Percentiles rank a stretch among this genome's conserved stretches.
Conservation (phyloP, 2,797 vertebrate genomes). For the Trachops cirrhosus region DNA sequence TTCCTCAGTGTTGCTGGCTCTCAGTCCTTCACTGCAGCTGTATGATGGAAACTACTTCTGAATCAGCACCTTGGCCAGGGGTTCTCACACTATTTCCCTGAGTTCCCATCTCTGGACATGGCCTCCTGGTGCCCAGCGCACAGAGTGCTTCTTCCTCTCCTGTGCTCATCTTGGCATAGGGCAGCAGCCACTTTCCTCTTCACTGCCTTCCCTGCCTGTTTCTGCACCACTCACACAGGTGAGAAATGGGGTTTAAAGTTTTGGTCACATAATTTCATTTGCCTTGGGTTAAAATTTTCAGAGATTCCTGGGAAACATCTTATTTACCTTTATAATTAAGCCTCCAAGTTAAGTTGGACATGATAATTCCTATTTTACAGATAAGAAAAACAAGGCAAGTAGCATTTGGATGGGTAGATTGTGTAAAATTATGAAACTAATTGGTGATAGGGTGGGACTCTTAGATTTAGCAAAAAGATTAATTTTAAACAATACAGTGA, state of each 20-base stretch:
- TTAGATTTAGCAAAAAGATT: background rate
- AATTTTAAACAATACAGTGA: background rate
- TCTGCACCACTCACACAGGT: background rate
- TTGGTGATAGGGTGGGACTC: background rate
- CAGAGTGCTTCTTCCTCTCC: background rate
- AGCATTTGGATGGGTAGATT: background rate
- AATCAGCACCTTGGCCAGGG: background rate
- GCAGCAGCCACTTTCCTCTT: background rate
- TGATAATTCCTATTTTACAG: background rate
- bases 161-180: background rate
- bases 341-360: background rate
- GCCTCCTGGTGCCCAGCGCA: background rate
- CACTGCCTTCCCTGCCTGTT: background rate
- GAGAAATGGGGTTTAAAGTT: background rate
- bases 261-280: background rate
- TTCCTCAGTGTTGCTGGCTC: background rate
- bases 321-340: background rate
- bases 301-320: background rate
- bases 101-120: background rate
- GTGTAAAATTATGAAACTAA: background rate
- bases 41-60: background rate
- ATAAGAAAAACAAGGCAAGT: background rate
- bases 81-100: accelerated
- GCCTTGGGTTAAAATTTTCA: background rate
- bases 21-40: background rate